phyloP scores from a whole-genome alignment of 1,140 invertebrate species.

The Drosophila melanica region DNA sequence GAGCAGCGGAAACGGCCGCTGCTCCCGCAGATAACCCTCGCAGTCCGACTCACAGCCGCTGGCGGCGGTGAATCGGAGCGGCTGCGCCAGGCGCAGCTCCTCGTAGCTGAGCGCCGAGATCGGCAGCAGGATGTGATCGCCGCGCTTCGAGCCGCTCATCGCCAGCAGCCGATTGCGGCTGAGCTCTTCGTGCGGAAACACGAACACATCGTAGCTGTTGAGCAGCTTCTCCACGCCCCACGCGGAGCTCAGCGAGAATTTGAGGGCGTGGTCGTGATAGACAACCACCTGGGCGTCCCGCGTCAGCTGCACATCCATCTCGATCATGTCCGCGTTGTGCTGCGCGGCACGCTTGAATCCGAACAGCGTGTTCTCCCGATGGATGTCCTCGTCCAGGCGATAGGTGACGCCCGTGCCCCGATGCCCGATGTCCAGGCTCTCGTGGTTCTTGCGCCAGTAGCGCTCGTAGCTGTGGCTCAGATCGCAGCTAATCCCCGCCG shows the following conservation, averaged over 20 bases:
- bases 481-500: conserved; percentile 20
- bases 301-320: conserved; percentile 71
- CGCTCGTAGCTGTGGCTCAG: conserved; percentile 40
- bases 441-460: conserved; percentile 30
- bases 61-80: conserved; percentile 20
- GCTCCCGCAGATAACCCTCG: conserved; percentile 90
- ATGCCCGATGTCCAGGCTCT: conserved; percentile 56
- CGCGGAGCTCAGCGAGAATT: conserved; percentile 24
- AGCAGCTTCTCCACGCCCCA: conserved; percentile 19
- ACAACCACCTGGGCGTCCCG: conserved; percentile 66
- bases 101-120: conserved; percentile 51
- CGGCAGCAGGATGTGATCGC: conserved; percentile 40
- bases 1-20: conserved; percentile 95
- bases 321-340: conserved; percentile 63
- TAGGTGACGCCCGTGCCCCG: conserved; percentile 58
- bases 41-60: conserved; percentile 86
- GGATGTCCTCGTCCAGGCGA: background rate
- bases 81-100: conserved; percentile 22
- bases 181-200: conserved; percentile 49
- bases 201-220: conserved; percentile 27
- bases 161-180: conserved; percentile 32
- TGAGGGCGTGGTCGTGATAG: conserved; percentile 59
- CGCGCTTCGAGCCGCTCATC: conserved; percentile 41
- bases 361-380: conserved; percentile 67
- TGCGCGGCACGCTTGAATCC: conserved; percentile 36